Evolutionary conservation across 2,888 invertebrate genomes (phyloP).

Genomic region (Chloroclysta siterata): DNA sequence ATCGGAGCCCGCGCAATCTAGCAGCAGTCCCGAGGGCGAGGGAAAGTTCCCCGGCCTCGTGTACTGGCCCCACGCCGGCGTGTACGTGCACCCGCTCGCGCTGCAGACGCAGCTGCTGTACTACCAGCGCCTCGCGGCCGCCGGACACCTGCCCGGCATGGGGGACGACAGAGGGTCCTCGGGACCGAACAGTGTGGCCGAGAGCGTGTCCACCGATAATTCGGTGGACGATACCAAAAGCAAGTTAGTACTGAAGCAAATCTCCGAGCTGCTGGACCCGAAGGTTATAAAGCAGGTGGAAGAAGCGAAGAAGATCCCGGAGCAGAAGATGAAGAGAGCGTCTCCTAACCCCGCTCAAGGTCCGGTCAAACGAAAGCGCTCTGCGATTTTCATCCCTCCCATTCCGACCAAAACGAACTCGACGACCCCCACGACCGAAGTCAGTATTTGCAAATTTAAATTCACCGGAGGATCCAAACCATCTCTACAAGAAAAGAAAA

Average conservation of each 20-base stretch:
- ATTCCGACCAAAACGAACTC: slow-evolving; percentile 89
- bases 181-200: slow-evolving; percentile 66
- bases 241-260: slow-evolving; percentile 77
- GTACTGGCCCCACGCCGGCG: slow-evolving; percentile 89
- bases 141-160: slow-evolving; percentile 72
- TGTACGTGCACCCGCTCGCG: slow-evolving; percentile 90
- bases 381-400: slow-evolving; percentile 93
- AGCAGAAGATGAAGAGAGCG: slow-evolving; percentile 76
- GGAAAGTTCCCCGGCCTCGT: slow-evolving; percentile 86
- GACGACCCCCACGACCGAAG: slow-evolving; percentile 92
- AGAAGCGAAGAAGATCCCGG: slow-evolving; percentile 64
- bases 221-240: slow-evolving; percentile 74
- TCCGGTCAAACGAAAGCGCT: slow-evolving; percentile 89
- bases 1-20: slow-evolving; percentile 71
- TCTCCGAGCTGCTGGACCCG: slow-evolving; percentile 76
- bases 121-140: slow-evolving; percentile 89
- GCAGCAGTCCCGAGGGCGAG: no score
- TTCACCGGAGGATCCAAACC: slow-evolving; percentile 96
- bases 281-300: slow-evolving; percentile 73
- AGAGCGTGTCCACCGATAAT: slow-evolving; percentile 53
- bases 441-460: slow-evolving; percentile 96
- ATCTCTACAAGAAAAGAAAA: slow-evolving; percentile 95
- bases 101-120: slow-evolving; percentile 89
- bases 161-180: slow-evolving; percentile 59
- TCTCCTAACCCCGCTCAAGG: slow-evolving; percentile 69